Conservation (phyloP, 2,888 invertebrate species). For the Trachelus stipa region DNA sequence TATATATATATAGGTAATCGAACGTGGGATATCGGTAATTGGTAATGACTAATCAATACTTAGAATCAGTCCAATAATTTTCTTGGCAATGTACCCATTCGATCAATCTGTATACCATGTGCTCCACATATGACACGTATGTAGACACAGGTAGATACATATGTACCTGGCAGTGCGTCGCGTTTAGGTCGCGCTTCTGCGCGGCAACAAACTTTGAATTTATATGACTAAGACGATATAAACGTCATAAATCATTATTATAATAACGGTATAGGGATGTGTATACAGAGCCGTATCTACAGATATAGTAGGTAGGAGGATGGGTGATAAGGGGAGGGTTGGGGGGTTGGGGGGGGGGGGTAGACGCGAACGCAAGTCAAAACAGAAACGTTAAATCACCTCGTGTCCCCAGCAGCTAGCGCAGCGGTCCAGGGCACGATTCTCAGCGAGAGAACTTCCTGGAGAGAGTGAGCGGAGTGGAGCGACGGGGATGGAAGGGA, state of each 20-base stretch:
- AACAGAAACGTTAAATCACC: slow-evolving; percentile 50
- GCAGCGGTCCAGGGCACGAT: background rate
- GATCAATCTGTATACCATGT: background rate
- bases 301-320: background rate
- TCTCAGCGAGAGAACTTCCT: background rate
- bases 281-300: slow-evolving; percentile 13
- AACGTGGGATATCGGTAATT: background rate
- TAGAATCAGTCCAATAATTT: background rate
- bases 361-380: slow-evolving; percentile 33
- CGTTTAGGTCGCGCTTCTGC: background rate
- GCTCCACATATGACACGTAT: background rate
- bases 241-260: slow-evolving; percentile 58
- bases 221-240: slow-evolving; percentile 58
- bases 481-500: slow-evolving; percentile 22
- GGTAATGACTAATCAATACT: background rate
- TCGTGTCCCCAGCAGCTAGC: slow-evolving; percentile 35
- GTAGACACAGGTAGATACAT: background rate
- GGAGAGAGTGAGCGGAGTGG: background rate
- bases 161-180: background rate
- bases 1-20: background rate
- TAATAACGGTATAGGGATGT: slow-evolving; percentile 45
- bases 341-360: background rate
- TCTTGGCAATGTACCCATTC: background rate
- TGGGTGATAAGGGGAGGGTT: background rate
- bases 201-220: slow-evolving; percentile 57